Evolutionary conservation across 2,113 vertebrate species (phyloP), one percentile per base, ranked within the genome.

Genomic region (Marmota monax): DNA sequence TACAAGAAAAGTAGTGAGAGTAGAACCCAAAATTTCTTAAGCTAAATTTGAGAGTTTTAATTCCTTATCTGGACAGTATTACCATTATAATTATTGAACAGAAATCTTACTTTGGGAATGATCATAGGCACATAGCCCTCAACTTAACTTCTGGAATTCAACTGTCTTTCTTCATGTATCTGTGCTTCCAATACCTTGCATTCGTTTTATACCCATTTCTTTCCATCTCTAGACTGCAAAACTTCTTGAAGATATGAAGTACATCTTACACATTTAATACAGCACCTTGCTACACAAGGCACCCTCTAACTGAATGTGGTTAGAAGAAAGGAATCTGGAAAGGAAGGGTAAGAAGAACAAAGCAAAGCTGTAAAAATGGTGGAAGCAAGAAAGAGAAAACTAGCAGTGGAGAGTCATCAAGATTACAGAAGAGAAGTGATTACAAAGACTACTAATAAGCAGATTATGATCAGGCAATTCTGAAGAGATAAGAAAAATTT

Each of bases 401-500:
- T 23, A 86, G 42, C 29, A 77, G 61, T 16, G 14, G 16, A 93
- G 53, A 96, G 32, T 56, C 67, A 91, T 69, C 32, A 65, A 73
- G 34, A 65, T 84, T n/a, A 88, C 3, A 32, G 14, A 18, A 83
- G 17, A 63, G 17, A 95, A 69, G 29, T 1, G 6, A 83, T 72
- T 77, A 86, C 11, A 65, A 86, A 90, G 37, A 85, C 56, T 78
- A 87, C 72, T 63, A 85, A 58, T 63, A 85, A 58, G 48, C 67
- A 82, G 58, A 56, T 89, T 88, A 74, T 56, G 25, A n/a, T 17
- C 11, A 32, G 42, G 29, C 42, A 92, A 53, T 88, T 79, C 73
- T 53, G 27, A 96, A 87, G 85, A 88, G 73, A 95, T n/a, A 51
- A 53, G 37, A 74, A 94, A 96, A 94, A 78, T 70, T 29, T 27